Percentiles rank a stretch among this genome's conserved stretches.
These are phyloP conservation scores for Ostrea denselamellosa DNA, from an alignment of 1,140 invertebrate species.

Conservation along the genomic window DNA sequence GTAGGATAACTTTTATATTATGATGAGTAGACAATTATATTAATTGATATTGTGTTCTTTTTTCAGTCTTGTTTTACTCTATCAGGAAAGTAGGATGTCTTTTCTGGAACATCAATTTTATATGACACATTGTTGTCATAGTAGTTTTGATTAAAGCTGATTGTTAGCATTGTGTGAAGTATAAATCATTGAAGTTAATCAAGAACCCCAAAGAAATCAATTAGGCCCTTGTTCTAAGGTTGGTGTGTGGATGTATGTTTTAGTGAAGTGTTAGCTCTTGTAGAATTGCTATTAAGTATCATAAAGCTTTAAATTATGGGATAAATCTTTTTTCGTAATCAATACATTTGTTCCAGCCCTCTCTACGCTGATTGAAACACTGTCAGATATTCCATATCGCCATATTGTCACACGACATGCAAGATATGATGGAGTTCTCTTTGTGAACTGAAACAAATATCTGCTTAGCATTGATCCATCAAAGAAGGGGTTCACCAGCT, in stretches of 20 bases:
- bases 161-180: neutral
- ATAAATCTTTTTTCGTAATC: conserved; percentile 6
- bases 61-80: neutral
- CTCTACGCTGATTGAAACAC: neutral
- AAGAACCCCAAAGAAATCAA: conserved; percentile 28
- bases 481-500: neutral
- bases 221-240: neutral
- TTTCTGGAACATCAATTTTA: neutral
- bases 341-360: neutral
- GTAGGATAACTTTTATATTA: neutral
- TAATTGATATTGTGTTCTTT: neutral
- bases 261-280: conserved; percentile 4
- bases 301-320: conserved; percentile 12
- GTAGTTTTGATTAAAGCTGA: neutral
- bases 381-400: neutral
- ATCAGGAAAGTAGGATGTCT: neutral
- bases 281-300: neutral
- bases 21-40: neutral
- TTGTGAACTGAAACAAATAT: neutral
- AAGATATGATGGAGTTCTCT: neutral
- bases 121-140: conserved; percentile 30
- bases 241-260: neutral
- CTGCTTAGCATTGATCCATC: neutral
- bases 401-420: neutral
- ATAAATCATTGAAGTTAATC: conserved; percentile 20